phyloP scores from a whole-genome alignment of 2,888 invertebrate species.

The Isoperla grammatica region DNA sequence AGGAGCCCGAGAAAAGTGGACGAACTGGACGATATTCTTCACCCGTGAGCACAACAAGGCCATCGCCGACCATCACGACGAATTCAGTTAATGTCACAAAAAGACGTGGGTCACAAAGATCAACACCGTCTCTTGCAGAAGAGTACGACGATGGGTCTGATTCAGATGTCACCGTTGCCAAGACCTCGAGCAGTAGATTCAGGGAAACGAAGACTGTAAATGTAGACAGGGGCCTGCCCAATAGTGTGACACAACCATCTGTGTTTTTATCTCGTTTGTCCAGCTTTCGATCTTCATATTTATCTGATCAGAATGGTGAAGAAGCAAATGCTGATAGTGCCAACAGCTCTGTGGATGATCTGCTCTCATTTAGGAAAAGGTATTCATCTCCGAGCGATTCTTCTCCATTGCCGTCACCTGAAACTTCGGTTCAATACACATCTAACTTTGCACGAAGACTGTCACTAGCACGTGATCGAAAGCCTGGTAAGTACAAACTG shows the following conservation, averaged over 20 bases:
- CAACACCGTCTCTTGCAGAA: not conserved
- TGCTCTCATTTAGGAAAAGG: not conserved
- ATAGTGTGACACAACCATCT: not conserved
- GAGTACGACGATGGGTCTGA: conserved; percentile 8
- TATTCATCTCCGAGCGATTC: too few species aligned
- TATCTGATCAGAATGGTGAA: not conserved
- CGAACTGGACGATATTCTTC: not conserved
- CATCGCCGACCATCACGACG: not conserved
- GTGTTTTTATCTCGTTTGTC: not conserved
- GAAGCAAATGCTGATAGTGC: not conserved
- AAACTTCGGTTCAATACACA: too few species aligned
- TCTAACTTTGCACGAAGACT: too few species aligned
- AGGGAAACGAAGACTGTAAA: not conserved
- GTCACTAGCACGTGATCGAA: too few species aligned
- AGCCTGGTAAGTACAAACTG: too few species aligned
- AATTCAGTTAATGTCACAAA: not conserved
- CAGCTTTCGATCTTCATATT: not conserved
- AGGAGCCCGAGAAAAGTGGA: not conserved
- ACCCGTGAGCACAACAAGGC: not conserved
- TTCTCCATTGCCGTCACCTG: too few species aligned
- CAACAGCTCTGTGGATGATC: not conserved
- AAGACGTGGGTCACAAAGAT: not conserved
- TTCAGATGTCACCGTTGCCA: not conserved
- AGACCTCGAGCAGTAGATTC: not conserved
- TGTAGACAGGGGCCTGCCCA: not conserved